These are phyloP conservation scores for Gasterosteus aculeatus DNA, from an alignment of 2,113 vertebrate genomes.

Conservation along the genomic window DNA sequence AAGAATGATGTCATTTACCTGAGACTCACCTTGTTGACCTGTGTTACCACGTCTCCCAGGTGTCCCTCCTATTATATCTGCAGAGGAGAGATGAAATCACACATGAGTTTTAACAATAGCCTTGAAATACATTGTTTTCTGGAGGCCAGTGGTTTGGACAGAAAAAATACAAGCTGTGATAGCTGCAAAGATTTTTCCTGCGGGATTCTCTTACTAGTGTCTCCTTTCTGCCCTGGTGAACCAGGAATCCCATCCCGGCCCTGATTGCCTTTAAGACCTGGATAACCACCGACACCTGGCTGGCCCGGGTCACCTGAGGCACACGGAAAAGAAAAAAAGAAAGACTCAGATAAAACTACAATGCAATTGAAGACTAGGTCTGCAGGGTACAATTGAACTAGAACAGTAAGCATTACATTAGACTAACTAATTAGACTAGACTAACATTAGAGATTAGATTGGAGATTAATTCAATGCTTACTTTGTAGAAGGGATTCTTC, in stretches of 20 bases:
- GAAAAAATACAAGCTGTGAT: too few species aligned
- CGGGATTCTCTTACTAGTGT: slow-evolving; percentile 71
- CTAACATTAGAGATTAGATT: not conserved
- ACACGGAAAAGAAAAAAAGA: not conserved
- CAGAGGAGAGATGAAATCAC: slow-evolving; percentile 6
- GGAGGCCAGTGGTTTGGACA: not conserved
- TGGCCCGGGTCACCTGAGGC: slow-evolving; percentile 78
- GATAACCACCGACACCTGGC: slow-evolving; percentile 76
- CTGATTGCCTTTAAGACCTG: slow-evolving; percentile 83
- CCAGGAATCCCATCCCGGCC: slow-evolving; percentile 88
- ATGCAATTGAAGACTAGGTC: not conserved
- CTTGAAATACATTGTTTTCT: not conserved
- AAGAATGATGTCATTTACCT: slow-evolving; percentile 14
- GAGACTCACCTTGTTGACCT: slow-evolving; percentile 69
- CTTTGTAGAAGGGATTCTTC: not conserved
- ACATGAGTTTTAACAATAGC: not conserved
- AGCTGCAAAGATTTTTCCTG: not conserved
- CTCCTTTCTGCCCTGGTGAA: slow-evolving; percentile 84
- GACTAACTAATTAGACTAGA: too few species aligned
- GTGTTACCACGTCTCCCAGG: slow-evolving; percentile 59
- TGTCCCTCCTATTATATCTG: slow-evolving; percentile 27
- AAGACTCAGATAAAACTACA: not conserved
- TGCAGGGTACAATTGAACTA: not conserved
- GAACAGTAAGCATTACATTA: not conserved
- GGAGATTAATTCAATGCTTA: not conserved